Evolutionary conservation across 2,797 vertebrate species (phyloP), one percentile per base, ranked within the genome.

Genomic region (Chelidonichthys spinosus): DNA sequence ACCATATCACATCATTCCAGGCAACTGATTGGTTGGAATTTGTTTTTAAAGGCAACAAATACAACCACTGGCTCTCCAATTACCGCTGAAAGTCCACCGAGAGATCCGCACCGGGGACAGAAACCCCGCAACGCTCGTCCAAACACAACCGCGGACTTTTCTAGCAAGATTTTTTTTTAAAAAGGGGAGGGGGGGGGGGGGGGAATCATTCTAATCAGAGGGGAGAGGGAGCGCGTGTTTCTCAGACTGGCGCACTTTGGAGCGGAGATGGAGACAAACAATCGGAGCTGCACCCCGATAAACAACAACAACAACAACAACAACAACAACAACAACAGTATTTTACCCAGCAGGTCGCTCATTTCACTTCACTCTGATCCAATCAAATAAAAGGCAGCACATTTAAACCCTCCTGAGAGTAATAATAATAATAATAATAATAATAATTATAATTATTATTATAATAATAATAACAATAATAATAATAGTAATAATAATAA

Each of bases 131-230:
- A 0, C 14, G 18, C 9, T n/a, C 13, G 37, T 18, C 9, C 15
- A 2, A 3, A 4, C 32, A 25, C 25, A 2, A 25, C 50, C 43
- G 2, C 68, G 37, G 56, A 74, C 69, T 72, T 72, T 37, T 67
- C 70, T 63, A 58, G 36, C 43, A 59, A 58, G 66, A 62, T 36
- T n/a, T n/a, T n/a, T n/a, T n/a, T n/a, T n/a, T n/a, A n/a, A n/a
- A n/a, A n/a, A n/a, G n/a, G n/a, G n/a, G n/a, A n/a, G n/a, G n/a
- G n/a, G n/a, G n/a, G n/a, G n/a, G n/a, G n/a, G 53, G 32, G 33
- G 7, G 47, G 11, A 59, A 83, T 81, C 79, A n/a, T 33, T 85
- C 69, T 58, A 11, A 71, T 68, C 54, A 36, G 58, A 58, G 39
- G 13, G 17, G 44, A 42, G 62, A 2, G n/a, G 10, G 59, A 3